Conservation (phyloP, 2,113 vertebrate species). For the Bucco capensis region DNA sequence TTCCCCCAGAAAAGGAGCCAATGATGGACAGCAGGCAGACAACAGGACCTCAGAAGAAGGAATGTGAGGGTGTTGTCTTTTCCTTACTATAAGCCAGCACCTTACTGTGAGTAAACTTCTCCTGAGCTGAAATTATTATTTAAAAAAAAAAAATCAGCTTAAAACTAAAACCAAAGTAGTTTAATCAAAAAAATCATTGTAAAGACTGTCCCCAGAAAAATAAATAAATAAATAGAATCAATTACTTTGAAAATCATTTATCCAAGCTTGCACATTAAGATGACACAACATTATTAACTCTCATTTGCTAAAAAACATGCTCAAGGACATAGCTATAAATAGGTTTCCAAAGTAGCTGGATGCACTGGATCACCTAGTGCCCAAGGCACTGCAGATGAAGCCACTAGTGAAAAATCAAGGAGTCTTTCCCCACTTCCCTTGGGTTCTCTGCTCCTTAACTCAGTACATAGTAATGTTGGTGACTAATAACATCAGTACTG, state of each 20-base stretch:
- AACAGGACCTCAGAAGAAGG: not conserved
- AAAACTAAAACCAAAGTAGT: not conserved
- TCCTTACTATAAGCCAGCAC: not conserved
- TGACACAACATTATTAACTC: not conserved
- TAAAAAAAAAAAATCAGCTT: not conserved
- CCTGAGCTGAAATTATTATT: not conserved
- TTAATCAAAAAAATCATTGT: not conserved
- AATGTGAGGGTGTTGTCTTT: not conserved
- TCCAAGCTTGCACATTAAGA: not conserved
- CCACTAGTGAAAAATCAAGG: not conserved
- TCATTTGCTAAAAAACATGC: not conserved
- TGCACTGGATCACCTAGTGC: not conserved
- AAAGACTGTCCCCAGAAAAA: accelerated
- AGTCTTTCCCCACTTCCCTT: not conserved
- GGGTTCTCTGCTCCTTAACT: not conserved
- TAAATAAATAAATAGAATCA: not conserved
- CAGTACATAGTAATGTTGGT: not conserved
- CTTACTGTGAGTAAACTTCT: not conserved
- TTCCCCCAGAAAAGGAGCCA: not conserved
- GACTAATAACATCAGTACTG: not conserved
- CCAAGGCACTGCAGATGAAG: not conserved
- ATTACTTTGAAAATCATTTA: not conserved
- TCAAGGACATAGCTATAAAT: not conserved
- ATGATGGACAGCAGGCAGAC: not conserved
- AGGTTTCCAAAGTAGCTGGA: not conserved